A percentile compares a stretch with the other conserved stretches of the same genome.
phyloP scores from a whole-genome alignment of 2,797 vertebrate genomes.

The Cirrhinus molitorella region DNA sequence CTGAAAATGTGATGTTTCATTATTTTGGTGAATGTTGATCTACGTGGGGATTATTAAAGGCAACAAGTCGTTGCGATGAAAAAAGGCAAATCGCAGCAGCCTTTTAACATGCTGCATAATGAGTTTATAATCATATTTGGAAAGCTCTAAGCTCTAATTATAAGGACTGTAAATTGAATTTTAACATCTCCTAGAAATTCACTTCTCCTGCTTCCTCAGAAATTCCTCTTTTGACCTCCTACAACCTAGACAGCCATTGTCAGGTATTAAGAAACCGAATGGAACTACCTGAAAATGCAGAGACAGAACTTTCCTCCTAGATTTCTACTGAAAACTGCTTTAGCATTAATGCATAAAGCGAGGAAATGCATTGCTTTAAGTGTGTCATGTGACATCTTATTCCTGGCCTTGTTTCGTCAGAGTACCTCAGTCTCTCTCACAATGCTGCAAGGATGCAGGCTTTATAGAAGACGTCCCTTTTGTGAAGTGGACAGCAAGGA shows the following conservation, averaged over 20 bases:
- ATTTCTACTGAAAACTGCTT: background rate
- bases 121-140: conserved; percentile 64
- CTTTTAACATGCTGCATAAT: conserved; percentile 56
- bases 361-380: conserved; percentile 15
- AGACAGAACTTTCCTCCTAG: background rate
- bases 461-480: conserved; percentile 4
- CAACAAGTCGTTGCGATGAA: conserved; percentile 55
- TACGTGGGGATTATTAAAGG: conserved; percentile 60
- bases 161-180: conserved; percentile 60
- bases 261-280: background rate
- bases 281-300: background rate
- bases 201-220: conserved; percentile 21
- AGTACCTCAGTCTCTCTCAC: background rate
- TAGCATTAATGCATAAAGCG: background rate
- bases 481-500: conserved; percentile 1
- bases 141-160: conserved; percentile 57
- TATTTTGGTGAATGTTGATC: conserved; percentile 60
- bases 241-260: background rate
- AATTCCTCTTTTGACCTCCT: conserved; percentile 27
- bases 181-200: conserved; percentile 29
- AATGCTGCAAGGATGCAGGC: conserved; percentile 32
- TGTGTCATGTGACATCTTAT: conserved; percentile 28
- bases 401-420: conserved; percentile 41
- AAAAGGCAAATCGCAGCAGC: conserved; percentile 48
- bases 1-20: conserved; percentile 59